Conservation (phyloP, 2,797 vertebrate genomes). For the Dicrostonyx torquatus region DNA sequence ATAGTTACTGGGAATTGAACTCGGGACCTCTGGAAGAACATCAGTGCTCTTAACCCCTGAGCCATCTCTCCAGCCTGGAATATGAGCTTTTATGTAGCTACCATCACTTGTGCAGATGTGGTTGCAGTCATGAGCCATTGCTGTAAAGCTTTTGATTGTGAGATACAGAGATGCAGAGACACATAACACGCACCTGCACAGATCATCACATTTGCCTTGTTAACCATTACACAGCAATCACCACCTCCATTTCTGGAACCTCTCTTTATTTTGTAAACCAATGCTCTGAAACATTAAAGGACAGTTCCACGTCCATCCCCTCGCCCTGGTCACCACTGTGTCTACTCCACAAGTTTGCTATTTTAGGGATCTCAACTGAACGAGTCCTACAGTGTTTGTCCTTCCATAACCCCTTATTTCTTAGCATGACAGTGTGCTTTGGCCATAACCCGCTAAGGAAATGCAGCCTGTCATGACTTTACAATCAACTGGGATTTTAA, state of each 20-base stretch:
- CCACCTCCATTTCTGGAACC: not conserved
- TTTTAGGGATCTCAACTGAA: too few relatives aligned
- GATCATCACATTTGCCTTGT: not conserved
- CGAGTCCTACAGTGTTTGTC: not conserved
- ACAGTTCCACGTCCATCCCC: accelerated
- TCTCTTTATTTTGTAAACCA: not conserved
- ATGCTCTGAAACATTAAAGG: not conserved
- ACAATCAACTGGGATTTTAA: not conserved
- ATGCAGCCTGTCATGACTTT: not conserved
- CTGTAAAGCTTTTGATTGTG: not conserved
- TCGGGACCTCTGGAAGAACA: too few relatives aligned
- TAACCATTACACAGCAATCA: not conserved
- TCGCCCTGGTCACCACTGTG: not conserved
- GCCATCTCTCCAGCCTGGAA: not conserved
- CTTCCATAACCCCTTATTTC: not conserved
- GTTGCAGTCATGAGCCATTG: not conserved
- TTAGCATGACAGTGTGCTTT: not conserved
- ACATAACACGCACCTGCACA: not conserved
- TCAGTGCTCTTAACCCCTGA: too few relatives aligned
- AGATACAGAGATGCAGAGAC: not conserved
- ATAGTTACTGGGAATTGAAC: too few relatives aligned
- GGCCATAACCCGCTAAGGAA: not conserved
- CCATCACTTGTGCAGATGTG: not conserved
- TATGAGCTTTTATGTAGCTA: not conserved
- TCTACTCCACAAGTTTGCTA: not conserved